Evolutionary conservation across 2,797 vertebrate species (phyloP).

Genomic region (Gymnodraco acuticeps): DNA sequence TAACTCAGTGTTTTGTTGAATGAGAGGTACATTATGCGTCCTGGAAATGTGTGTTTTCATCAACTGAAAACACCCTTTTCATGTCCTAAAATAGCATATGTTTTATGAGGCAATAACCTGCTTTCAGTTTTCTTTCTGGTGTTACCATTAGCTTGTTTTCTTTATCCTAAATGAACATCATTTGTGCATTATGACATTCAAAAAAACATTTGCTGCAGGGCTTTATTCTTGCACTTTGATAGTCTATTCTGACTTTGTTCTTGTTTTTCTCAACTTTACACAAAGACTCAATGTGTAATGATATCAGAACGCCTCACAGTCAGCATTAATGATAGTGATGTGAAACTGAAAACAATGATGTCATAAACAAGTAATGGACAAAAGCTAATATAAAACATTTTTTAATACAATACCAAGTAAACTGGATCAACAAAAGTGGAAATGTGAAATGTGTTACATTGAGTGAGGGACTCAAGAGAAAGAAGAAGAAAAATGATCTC

Average conservation of each 20-base stretch:
- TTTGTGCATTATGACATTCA: constrained; percentile 14
- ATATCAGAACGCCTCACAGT: not conserved
- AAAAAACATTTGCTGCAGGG: constrained; percentile 1
- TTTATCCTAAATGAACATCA: constrained; percentile 23
- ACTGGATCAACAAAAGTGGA: not conserved
- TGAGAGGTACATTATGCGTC: constrained; percentile 10
- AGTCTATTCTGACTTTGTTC: not conserved
- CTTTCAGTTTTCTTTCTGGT: constrained; percentile 9
- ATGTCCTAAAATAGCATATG: constrained; percentile 26
- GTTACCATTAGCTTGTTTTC: constrained; percentile 26
- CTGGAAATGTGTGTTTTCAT: constrained; percentile 43
- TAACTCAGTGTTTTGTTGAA: constrained; percentile 32
- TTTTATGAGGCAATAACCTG: constrained; percentile 29
- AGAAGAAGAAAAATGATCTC: too few relatives aligned
- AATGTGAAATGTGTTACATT: too few relatives aligned
- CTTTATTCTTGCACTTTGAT: not conserved
- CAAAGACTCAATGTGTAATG: constrained; percentile 22
- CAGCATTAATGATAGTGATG: not conserved
- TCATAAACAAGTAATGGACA: not conserved
- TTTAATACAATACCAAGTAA: too few relatives aligned
- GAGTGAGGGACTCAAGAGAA: too few relatives aligned
- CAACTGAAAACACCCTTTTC: constrained; percentile 35
- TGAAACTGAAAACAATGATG: not conserved
- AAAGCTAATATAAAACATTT: not conserved
- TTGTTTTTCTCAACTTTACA: not conserved